A percentile compares a stretch with the other conserved stretches of the same genome.
Evolutionary conservation across 2,113 vertebrate genomes (phyloP).

Genomic region (Caracal caracal): DNA sequence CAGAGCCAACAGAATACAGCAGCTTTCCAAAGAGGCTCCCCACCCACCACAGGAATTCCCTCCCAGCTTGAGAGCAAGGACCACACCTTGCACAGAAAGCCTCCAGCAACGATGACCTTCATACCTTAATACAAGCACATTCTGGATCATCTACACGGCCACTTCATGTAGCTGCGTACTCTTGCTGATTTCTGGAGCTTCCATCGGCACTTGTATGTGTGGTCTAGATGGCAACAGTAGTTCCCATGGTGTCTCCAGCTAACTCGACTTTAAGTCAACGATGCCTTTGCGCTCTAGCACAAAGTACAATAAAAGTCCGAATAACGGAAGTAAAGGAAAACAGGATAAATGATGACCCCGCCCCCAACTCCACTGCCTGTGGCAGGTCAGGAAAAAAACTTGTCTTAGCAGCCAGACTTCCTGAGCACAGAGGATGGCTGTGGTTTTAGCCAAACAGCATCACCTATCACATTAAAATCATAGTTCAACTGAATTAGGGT

Average conservation of each 20-base stretch:
- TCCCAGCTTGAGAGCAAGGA: background rate
- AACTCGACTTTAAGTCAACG: background rate
- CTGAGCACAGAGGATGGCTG: background rate
- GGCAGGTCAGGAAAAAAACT: background rate
- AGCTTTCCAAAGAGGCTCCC: background rate
- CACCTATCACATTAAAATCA: background rate
- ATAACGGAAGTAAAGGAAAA: background rate
- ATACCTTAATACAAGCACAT: background rate
- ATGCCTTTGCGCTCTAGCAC: fast-evolving
- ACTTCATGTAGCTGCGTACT: background rate
- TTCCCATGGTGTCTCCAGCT: background rate
- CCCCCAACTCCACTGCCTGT: background rate
- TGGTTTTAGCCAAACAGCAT: background rate
- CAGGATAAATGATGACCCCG: background rate
- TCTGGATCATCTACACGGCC: background rate
- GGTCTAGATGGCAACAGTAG: background rate
- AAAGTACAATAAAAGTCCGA: background rate
- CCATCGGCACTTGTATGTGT: background rate
- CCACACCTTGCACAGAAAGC: background rate
- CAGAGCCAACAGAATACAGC: background rate
- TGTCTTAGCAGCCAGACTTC: background rate
- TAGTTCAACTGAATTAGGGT: background rate
- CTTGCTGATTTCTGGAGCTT: background rate
- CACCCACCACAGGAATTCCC: background rate
- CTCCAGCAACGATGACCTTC: background rate